phyloP scores from a whole-genome alignment of 2,888 invertebrate species.

The Eupsilia transversa region DNA sequence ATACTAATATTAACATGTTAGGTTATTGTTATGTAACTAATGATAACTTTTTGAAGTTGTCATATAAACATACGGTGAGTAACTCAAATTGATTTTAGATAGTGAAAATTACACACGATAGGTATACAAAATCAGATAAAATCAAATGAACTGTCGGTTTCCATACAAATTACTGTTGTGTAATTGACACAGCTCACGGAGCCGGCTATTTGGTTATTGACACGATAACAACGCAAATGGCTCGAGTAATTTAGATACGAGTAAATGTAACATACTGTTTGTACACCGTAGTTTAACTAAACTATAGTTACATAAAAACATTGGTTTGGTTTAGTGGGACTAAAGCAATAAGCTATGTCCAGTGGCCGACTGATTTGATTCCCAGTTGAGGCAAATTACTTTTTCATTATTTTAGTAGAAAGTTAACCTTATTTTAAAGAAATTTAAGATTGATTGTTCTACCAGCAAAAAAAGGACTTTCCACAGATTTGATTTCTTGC shows the following conservation, averaged over 20 bases:
- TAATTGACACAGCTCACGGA: slow-evolving; percentile 48
- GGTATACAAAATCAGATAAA: slow-evolving; percentile 8
- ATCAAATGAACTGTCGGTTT: slow-evolving; percentile 37
- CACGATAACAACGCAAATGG: slow-evolving; percentile 38
- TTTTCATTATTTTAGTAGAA: not conserved
- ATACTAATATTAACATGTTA: not conserved
- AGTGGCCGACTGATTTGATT: not conserved
- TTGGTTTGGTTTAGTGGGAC: not conserved
- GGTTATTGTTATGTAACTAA: not conserved
- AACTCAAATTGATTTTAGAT: not conserved
- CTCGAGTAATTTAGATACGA: slow-evolving; percentile 32
- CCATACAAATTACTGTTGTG: slow-evolving; percentile 28
- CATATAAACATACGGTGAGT: too few relatives aligned
- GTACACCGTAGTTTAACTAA: slow-evolving; percentile 8
- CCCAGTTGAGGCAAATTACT: not conserved
- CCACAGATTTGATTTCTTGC: not conserved
- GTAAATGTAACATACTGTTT: slow-evolving; percentile 13
- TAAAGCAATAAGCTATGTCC: not conserved
- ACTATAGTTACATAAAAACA: not conserved
- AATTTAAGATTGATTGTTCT: not conserved
- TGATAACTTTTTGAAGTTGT: not conserved
- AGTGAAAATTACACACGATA: not conserved
- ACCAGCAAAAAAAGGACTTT: not conserved
- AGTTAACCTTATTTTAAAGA: too few relatives aligned
- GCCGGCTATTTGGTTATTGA: slow-evolving; percentile 20